Conservation (phyloP, 2,113 vertebrate genomes). For the Todiramphus saurophagus region DNA sequence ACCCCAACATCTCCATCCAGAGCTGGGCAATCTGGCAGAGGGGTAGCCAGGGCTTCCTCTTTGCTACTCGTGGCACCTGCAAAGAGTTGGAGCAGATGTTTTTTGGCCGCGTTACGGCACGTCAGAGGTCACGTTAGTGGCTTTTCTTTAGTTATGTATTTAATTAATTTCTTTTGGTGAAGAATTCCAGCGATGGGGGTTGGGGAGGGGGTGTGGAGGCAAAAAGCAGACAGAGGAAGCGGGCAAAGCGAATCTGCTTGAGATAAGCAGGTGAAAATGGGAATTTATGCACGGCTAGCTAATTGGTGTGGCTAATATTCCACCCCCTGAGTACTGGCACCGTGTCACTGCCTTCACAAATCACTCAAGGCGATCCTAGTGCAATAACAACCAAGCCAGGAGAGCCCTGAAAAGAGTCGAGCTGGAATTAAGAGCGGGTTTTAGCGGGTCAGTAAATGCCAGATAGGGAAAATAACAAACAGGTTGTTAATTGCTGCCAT, state of each 20-base stretch:
- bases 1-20: neutral
- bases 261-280: slow-evolving; percentile 28
- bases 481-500: slow-evolving; percentile 30
- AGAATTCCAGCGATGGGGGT: neutral
- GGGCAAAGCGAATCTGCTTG: neutral
- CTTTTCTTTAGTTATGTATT: neutral
- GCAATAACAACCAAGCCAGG: neutral
- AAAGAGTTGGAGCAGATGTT: neutral
- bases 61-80: slow-evolving; percentile 44
- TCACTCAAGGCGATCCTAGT: neutral
- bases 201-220: neutral
- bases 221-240: neutral
- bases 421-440: slow-evolving; percentile 21
- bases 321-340: slow-evolving; percentile 24
- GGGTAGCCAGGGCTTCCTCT: neutral
- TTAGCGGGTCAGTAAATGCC: neutral
- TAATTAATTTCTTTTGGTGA: neutral
- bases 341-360: slow-evolving; percentile 50
- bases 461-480: slow-evolving; percentile 32
- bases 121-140: slow-evolving; percentile 50
- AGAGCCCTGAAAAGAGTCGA: neutral
- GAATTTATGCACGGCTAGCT: slow-evolving; percentile 46
- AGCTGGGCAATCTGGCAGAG: neutral
- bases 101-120: slow-evolving; percentile 28
- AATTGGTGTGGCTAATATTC: slow-evolving; percentile 63